Evolutionary conservation across 2,797 vertebrate species (phyloP), one percentile per base, ranked within the genome.

Genomic region (Halcyon smyrnensis): DNA sequence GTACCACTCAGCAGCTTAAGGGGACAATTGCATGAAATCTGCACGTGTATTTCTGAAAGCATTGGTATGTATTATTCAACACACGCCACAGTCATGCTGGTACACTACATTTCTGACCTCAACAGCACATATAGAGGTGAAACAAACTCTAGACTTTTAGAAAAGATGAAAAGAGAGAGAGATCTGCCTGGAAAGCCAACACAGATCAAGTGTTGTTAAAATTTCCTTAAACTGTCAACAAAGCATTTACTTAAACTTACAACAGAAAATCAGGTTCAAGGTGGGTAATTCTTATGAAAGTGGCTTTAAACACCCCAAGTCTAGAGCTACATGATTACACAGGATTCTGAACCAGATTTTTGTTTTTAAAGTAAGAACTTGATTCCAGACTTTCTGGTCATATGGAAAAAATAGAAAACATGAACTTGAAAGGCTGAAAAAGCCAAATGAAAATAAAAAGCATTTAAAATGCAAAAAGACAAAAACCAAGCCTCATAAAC

Each of bases 311-410:
- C 28, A 87, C 12, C 4, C 30, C 15, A 4, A 57, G 53, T 87
- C 80, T 95, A 30, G 36, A 82, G 53, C 65, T 78, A 60, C 30
- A 24, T 45, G 63, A 73, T 82, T 93, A 56, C 45, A 84, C 24
- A 25, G 36, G 14, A 82, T 56, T 60, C 46, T 76, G 43, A 87
- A 90, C 11, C 39, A 87, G 78, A 79, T 50, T 82, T 92, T 77
- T 89, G 84, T 30, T 95, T 93, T 92, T 94, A 92, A 92, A 90
- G 34, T 64, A 89, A 85, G 46, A 59, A 84, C 65, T 88, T 43
- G 64, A 92, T 80, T 91, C 81, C 90, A 92, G 94, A 84, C 51
- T 94, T 94, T 91, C 70, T 63, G 78, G 77, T 93, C 53, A 8
- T 51, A 89, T n/a, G 48, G 64, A 81, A 96, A 57, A 51, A 56